Evolutionary conservation across 2,888 invertebrate genomes (phyloP).

Genomic region (Serrognathus titanus): DNA sequence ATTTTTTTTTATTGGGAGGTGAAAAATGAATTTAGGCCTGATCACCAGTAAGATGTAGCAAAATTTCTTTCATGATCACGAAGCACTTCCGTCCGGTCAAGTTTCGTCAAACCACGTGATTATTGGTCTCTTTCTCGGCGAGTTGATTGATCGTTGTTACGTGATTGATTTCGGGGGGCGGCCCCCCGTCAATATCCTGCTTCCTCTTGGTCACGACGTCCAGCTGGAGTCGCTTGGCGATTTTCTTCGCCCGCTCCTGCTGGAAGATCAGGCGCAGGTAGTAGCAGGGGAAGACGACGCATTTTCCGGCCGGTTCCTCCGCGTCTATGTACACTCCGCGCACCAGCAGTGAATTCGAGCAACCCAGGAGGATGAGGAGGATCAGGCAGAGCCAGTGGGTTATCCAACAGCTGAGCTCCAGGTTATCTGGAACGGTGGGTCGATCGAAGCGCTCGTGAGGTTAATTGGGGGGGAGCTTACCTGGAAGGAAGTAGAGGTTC

Average conservation of each 20-base stretch:
- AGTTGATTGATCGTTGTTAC: constrained; percentile 15
- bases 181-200: constrained; percentile 24
- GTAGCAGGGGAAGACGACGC: constrained; percentile 80
- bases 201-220: constrained; percentile 28
- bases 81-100: background rate
- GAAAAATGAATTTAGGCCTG: no score
- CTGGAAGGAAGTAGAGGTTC: constrained; percentile 75
- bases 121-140: constrained; percentile 25
- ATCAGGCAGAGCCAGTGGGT: constrained; percentile 72
- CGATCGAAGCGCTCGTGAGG: no score
- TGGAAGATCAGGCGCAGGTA: constrained; percentile 76
- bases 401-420: constrained; percentile 74
- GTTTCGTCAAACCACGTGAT: constrained; percentile 29
- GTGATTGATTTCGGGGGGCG: constrained; percentile 9
- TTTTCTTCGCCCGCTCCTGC: constrained; percentile 62
- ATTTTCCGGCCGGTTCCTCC: constrained; percentile 77
- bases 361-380: constrained; percentile 74
- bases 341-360: constrained; percentile 82
- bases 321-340: constrained; percentile 87
- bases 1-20: no score
- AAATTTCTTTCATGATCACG: no score
- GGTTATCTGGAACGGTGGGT: constrained; percentile 57
- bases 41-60: no score
- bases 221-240: constrained; percentile 29
- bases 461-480: constrained; percentile 44